Conservation (phyloP, 2,113 vertebrate genomes). For the Cavia aperea region DNA sequence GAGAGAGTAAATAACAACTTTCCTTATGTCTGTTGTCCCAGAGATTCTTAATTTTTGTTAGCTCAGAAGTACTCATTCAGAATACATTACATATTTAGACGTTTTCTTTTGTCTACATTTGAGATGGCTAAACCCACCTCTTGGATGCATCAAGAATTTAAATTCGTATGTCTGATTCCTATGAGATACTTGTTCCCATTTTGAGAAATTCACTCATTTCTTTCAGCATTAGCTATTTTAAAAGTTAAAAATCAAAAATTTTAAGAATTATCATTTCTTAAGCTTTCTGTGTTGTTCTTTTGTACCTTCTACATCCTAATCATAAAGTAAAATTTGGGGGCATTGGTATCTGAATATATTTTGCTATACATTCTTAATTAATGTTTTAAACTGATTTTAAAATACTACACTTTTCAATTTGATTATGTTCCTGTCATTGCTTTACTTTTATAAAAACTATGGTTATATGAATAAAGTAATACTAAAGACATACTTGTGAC, state of each 20-base stretch:
- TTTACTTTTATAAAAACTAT: background rate
- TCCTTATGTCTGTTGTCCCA: background rate
- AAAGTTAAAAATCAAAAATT: background rate
- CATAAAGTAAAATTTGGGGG: background rate
- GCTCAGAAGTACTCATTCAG: background rate
- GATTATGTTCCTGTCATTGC: background rate
- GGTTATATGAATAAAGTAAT: background rate
- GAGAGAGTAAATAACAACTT: background rate
- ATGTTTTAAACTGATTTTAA: background rate
- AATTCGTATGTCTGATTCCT: background rate
- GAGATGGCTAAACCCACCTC: rapidly evolving
- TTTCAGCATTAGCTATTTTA: background rate
- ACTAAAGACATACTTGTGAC: background rate
- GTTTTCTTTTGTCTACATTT: background rate
- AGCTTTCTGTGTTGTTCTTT: background rate
- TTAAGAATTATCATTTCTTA: background rate
- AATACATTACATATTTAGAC: background rate
- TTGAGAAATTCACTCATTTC: background rate
- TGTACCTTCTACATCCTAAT: background rate
- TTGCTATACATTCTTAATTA: background rate
- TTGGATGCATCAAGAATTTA: too few species aligned
- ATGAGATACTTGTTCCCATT: background rate
- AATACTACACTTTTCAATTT: background rate
- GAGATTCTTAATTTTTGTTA: background rate
- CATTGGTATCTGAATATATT: background rate